Evolutionary conservation across 1,140 invertebrate species (phyloP), one percentile per base, ranked within the genome.

Genomic region (Pseudomyrmex flavicornis): DNA sequence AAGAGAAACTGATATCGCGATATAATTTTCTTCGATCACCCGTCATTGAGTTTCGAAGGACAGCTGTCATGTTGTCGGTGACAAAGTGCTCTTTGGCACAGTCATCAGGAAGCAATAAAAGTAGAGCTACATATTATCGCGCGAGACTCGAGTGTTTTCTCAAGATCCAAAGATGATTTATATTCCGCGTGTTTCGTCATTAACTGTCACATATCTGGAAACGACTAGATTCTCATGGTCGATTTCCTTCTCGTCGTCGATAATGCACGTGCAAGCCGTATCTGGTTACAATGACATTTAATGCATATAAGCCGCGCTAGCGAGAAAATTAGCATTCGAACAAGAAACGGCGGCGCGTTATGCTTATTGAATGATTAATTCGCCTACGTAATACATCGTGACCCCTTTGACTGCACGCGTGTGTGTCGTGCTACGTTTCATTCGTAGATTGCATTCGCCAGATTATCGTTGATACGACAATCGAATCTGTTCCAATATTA

Each of bases 161-260:
- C 75, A 62, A 58, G 82, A 80, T 13, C 44, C 66, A n/a, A 22
- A 12, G 46, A 80, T 84, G 75, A 84, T 84, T 84, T 84, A 84
- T 84, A 44, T 69, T 48, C 48, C 54, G 54, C 63, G 63, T n/a
- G 12, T 80, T 69, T 79, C 76, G 46, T 80, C 66, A 59, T 80
- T 62, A 80, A 52, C 44, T 80, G 76, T 72, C 66, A 72, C 20
- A 72, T 80, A 66, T 59, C 17, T n/a, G 66, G 12, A 80, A 80
- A 61, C 66, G 44, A 8, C 44, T 46, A 13, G 44, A 50, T 48
- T 58, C 44, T 80, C 76, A 70, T 69, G 76, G 76, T 1, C 76
- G 54, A 72, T 80, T 10, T 2, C 73, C 35, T 35, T 35, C 35
- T 10, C 50, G 48, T 46, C 54, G 12, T 26, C 20, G 76, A 46